Conservation (phyloP, 1,140 invertebrate species). For the Drosophila lacertosa region DNA sequence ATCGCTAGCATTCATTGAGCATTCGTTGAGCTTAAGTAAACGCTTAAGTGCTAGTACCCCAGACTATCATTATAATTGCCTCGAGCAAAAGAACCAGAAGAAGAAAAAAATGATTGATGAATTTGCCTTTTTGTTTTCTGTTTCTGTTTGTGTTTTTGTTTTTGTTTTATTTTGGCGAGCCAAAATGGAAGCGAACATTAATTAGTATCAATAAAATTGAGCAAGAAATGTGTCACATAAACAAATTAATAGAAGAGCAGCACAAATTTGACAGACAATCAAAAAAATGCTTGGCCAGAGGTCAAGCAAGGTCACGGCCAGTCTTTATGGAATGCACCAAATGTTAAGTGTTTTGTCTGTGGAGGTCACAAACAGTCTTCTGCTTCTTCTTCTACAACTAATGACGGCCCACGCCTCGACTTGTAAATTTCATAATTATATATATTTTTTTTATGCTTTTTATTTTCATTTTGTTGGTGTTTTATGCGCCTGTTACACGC, state of each 20-base stretch:
- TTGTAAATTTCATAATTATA: constrained; percentile 34
- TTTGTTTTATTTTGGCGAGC: constrained; percentile 20
- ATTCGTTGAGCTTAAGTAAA: constrained; percentile 42
- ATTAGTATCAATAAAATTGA: constrained; percentile 73
- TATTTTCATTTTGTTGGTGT: constrained; percentile 24
- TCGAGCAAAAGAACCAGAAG: constrained; percentile 30
- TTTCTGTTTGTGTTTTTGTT: constrained; percentile 14
- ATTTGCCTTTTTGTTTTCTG: background rate
- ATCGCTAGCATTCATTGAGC: constrained; percentile 46
- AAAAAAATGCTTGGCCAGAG: constrained; percentile 32
- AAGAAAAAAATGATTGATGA: constrained; percentile 58
- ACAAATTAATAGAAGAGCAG: background rate
- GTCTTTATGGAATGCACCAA: constrained; percentile 29
- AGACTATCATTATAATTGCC: constrained; percentile 66
- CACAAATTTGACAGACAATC: constrained; percentile 35
- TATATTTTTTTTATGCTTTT: constrained; percentile 34
- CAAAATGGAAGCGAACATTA: constrained; percentile 39
- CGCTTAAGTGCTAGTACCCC: constrained; percentile 54
- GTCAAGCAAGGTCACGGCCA: constrained; percentile 69
- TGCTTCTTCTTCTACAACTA: background rate
- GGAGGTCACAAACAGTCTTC: constrained; percentile 15
- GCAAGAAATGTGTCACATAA: constrained; percentile 51
- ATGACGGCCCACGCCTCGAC: constrained; percentile 15
- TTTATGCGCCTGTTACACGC: constrained; percentile 59
- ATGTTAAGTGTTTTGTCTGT: constrained; percentile 5